Evolutionary conservation across 2,113 vertebrate genomes (phyloP), one percentile per base, ranked within the genome.

Genomic region (Dicaeum eximium): DNA sequence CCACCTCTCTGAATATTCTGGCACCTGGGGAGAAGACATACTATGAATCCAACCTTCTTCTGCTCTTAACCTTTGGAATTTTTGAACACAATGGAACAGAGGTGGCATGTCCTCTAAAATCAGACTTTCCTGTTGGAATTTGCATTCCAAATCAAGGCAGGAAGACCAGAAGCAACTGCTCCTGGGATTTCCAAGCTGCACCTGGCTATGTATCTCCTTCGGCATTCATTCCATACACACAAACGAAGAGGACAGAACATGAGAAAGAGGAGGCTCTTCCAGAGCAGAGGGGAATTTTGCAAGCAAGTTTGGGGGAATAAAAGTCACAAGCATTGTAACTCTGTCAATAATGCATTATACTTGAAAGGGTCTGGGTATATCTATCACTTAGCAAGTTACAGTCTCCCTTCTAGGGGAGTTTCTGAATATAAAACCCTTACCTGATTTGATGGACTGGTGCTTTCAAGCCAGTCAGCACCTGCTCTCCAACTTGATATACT

Each of bases 381-480:
- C 73, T 72, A 93, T 95, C 91, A 87, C 77, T 42, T 91, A 73
- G 86, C 73, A 91, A 71, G 87, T 92, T 87, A 61, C 44, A 77
- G 87, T 60, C 53, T 56, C 48, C 79, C 80, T 93, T 95, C 91
- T 93, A 86, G 86, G 71, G 92, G 27, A 42, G 73, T 89, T 92
- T 90, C 91, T 92, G 83, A 80, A 60, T 48, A 89, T 78, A 95
- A 97, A 97, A 78, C 67, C 58, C 75, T 86, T 91, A 97, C 95
- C 97, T 98, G 82, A 94, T 97, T 80, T 95, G 96, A 97, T 79
- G 94, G 97, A 93, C 97, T 92, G 88, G 69, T 48, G 86, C 96
- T 96, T 97, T 97, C 93, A 94, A 97, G 94, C 98, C 96, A 98
- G 98, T 98, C 95, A 97, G 97, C 98, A 98, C 98, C 98, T 98